A percentile compares a stretch with the other conserved stretches of the same genome.
Conservation (phyloP, 2,797 vertebrate species). For the Malacoraja senta region DNA sequence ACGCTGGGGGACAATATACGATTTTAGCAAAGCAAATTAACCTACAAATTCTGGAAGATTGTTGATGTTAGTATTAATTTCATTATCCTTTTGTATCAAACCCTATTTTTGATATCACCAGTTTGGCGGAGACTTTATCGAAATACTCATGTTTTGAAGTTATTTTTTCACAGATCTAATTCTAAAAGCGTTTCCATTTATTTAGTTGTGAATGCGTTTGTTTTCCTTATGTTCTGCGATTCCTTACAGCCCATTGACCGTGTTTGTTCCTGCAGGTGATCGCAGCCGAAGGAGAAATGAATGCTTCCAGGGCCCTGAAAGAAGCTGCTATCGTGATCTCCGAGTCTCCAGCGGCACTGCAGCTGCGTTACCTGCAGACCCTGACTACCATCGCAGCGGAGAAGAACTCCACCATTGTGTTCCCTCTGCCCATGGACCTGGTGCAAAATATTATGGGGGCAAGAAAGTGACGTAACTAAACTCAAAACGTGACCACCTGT, state of each 20-base stretch:
- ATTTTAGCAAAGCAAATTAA: too few relatives aligned
- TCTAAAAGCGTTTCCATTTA: not conserved
- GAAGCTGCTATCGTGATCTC: conserved; percentile 87
- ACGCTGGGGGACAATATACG: too few relatives aligned
- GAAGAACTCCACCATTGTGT: conserved; percentile 93
- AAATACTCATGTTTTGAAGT: not conserved
- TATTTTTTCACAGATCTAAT: not conserved
- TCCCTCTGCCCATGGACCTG: conserved; percentile 87
- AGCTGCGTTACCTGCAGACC: conserved; percentile 92
- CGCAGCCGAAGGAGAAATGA: conserved; percentile 92
- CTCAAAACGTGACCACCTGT: not conserved
- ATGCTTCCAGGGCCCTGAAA: conserved; percentile 83
- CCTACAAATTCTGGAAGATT: not conserved
- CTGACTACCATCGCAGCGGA: conserved; percentile 88
- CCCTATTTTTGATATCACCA: too few relatives aligned
- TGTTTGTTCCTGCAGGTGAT: conserved; percentile 71
- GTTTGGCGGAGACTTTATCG: too few relatives aligned
- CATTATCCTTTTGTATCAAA: too few relatives aligned
- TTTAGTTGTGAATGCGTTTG: not conserved
- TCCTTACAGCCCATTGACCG: not conserved
- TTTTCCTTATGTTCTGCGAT: not conserved
- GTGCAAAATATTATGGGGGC: conserved; percentile 60
- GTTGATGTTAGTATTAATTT: too few relatives aligned
- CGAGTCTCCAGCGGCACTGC: conserved; percentile 82
- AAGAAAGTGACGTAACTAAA: conserved; percentile 44